A percentile compares a stretch with the other conserved stretches of the same genome.
Evolutionary conservation across 2,113 vertebrate species (phyloP).

Genomic region (Tetraodon nigroviridis): DNA sequence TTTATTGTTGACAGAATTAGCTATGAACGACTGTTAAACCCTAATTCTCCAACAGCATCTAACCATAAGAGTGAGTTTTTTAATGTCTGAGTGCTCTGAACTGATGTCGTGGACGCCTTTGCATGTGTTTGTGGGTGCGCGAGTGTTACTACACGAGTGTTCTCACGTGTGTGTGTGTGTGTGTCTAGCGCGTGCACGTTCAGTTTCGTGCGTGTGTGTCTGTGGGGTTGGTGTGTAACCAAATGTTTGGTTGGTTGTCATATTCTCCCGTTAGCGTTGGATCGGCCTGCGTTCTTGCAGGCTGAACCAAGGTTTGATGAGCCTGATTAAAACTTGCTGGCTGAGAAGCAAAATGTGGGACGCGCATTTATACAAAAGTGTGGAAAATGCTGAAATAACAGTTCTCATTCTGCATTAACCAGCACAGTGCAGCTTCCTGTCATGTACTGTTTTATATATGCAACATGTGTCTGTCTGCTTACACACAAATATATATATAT

Average conservation of each 20-base stretch:
- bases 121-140: slow-evolving; percentile 28
- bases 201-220: slow-evolving; percentile 10
- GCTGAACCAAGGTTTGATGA: slow-evolving; percentile 78
- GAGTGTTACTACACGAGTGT: slow-evolving; percentile 18
- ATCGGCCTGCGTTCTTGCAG: slow-evolving; percentile 69
- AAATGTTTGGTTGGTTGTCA: slow-evolving; percentile 55
- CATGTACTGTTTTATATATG: slow-evolving; percentile 93
- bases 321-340: slow-evolving; percentile 92
- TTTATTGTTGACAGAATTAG: slow-evolving; percentile 74
- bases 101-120: slow-evolving; percentile 38
- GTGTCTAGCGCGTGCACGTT: slow-evolving; percentile 9
- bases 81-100: slow-evolving; percentile 37
- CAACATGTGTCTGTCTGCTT: slow-evolving; percentile 77
- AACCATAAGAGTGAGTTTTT: slow-evolving; percentile 45
- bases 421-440: slow-evolving; percentile 82
- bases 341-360: slow-evolving; percentile 80
- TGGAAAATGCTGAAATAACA: slow-evolving; percentile 78
- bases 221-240: slow-evolving; percentile 55
- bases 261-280: slow-evolving; percentile 64
- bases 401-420: slow-evolving; percentile 83
- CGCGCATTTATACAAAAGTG: slow-evolving; percentile 70
- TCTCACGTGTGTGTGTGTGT: slow-evolving; percentile 6
- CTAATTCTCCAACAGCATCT: slow-evolving; percentile 72
- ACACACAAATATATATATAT: slow-evolving; percentile 56
- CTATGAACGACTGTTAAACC: slow-evolving; percentile 83